Evolutionary conservation across 2,113 vertebrate species (phyloP), one percentile per base, ranked within the genome.

Genomic region (Coregonus clupeaformis): DNA sequence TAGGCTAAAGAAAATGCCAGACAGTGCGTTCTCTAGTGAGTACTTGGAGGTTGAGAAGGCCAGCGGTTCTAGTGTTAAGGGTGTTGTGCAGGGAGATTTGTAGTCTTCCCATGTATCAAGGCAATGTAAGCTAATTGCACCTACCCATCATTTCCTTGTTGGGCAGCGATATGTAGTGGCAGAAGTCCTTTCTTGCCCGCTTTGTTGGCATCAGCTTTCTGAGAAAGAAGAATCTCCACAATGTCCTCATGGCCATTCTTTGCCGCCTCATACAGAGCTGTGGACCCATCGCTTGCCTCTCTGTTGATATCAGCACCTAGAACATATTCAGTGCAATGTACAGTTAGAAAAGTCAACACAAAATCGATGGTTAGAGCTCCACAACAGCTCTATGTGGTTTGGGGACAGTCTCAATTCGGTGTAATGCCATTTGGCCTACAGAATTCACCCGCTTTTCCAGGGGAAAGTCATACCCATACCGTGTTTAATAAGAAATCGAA

Each of bases 271-370:
- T 94, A 98, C 80, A 99, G 92, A 62, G 97, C 94, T 0, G 96
- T 94, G 0, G 96, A 95, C 0, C 90, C 91, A 69, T 98, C 97
- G 2, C 92, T 92, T 69, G 97, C 97, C 84, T 96, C 93, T 1
- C 92, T 95, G 79, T 98, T 96, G 80, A 97, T 88, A 75, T 98
- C 94, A 14, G 94, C 96, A 9, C 96, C 97, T 98, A 76, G 57
- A 18, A 14, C 76, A 81, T 42, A 71, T 45, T n/a, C 67, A 68
- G 36, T 4, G 11, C 11, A 16, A 49, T 18, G 16, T 42, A 42
- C 36, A 52, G 49, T 64, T 4, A 64, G 25, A 57, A 71, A 57
- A 14, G 22, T 52, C 13, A 3, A 13, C 14, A 3, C 14, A 69
- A 11, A 5, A 12, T 68, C 32, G 3, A 45, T 30, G 36, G 22